Evolutionary conservation across 92 coral and sea anemone species (phyloP).

Genomic region (Pocillopora grandis): DNA sequence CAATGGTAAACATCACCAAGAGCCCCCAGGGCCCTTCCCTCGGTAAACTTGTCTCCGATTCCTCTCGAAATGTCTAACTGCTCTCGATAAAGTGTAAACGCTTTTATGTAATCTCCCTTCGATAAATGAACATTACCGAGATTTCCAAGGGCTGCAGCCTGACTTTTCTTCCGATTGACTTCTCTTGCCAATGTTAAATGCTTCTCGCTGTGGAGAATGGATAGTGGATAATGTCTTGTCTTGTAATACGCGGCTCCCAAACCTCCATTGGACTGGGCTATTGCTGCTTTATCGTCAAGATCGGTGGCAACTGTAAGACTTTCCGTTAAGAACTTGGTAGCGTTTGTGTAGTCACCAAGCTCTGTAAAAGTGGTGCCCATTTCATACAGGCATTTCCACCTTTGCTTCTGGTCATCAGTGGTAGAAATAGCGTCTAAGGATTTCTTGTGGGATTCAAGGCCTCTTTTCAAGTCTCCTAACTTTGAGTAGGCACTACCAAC

Average conservation of each 20-base stretch:
- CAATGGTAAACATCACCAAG: constrained; percentile 31
- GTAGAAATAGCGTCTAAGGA: constrained; percentile 27
- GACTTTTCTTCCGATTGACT: constrained; percentile 21
- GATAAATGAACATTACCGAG: constrained; percentile 24
- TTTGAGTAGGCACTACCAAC: constrained; percentile 35
- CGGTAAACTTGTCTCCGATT: not conserved
- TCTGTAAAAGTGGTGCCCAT: constrained; percentile 10
- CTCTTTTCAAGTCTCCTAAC: constrained; percentile 14
- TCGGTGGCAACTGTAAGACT: constrained; percentile 18
- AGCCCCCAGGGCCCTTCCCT: constrained; percentile 29
- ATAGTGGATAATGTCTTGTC: constrained; percentile 14
- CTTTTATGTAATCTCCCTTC: constrained; percentile 24
- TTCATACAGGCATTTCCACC: constrained; percentile 20
- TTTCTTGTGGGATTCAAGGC: constrained; percentile 24
- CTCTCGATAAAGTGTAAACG: constrained; percentile 26
- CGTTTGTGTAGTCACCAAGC: constrained; percentile 18
- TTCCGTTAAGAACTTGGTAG: constrained; percentile 3
- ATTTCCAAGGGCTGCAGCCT: constrained; percentile 22
- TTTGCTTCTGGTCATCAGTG: constrained; percentile 18
- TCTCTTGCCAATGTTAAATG: constrained; percentile 20
- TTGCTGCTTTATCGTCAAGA: constrained; percentile 8
- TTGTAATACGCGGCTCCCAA: constrained; percentile 15
- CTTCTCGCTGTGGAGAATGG: constrained; percentile 31
- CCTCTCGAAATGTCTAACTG: constrained; percentile 4
- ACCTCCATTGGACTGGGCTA: constrained; percentile 30